Percentiles rank a stretch among this genome's conserved stretches.
Evolutionary conservation across 2,797 vertebrate species (phyloP).

Genomic region (Darevskia nairensis): DNA sequence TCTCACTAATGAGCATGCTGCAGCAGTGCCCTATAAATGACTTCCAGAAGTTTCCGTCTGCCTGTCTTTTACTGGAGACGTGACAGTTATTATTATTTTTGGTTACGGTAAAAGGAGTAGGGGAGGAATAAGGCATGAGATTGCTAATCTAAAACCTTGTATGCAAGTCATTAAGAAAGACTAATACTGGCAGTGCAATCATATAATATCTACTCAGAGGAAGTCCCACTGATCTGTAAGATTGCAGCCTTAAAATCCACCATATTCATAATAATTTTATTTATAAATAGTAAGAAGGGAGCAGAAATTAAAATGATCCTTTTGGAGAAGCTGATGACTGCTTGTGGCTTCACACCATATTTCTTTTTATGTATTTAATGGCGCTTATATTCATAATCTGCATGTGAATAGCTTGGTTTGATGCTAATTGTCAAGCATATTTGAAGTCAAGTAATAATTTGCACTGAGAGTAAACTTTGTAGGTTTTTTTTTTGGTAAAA

Average conservation of each 20-base stretch:
- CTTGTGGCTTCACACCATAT: not conserved
- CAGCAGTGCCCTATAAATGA: slow-evolving; percentile 27
- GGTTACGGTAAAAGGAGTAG: not conserved
- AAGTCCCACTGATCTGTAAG: not conserved
- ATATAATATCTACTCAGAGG: not conserved
- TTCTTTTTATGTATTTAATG: not conserved
- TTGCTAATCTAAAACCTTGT: not conserved
- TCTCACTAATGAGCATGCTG: slow-evolving; percentile 35
- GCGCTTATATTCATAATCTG: not conserved
- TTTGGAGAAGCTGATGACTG: not conserved
- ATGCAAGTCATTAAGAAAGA: not conserved
- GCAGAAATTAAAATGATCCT: not conserved
- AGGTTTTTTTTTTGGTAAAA: not conserved
- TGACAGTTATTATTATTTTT: not conserved
- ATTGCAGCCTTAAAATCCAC: not conserved
- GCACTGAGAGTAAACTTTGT: not conserved
- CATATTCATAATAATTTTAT: not conserved
- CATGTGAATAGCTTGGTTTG: not conserved
- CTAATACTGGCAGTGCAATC: not conserved
- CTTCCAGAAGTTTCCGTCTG: slow-evolving; percentile 21
- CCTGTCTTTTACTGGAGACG: not conserved
- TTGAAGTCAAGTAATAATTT: not conserved
- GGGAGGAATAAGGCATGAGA: not conserved
- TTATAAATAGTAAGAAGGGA: slow-evolving; percentile 29
- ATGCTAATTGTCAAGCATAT: not conserved